Percentiles rank a stretch among this genome's conserved stretches.
Evolutionary conservation across 2,113 vertebrate genomes (phyloP).

Genomic region (Solea solea): DNA sequence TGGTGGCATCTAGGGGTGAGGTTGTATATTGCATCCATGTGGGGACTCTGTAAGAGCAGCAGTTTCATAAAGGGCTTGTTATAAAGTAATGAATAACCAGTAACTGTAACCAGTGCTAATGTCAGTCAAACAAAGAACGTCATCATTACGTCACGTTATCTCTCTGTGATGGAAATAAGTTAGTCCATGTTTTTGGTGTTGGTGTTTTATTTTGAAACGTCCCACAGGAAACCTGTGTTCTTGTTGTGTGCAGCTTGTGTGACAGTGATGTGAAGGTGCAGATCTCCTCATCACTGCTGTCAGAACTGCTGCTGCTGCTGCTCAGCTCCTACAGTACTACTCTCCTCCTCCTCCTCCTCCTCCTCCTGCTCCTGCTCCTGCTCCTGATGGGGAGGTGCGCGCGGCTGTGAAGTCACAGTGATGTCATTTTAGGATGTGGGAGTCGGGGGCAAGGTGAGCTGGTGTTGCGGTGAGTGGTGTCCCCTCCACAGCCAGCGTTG

Average conservation of each 20-base stretch:
- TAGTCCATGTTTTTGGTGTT: too few species aligned
- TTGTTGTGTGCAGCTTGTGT: conserved; percentile 6
- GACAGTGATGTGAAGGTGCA: conserved; percentile 62
- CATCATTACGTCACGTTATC: too few species aligned
- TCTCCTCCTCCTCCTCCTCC: background rate
- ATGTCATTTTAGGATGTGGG: conserved; percentile 86
- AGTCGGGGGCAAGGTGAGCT: conserved; percentile 84
- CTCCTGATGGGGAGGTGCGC: conserved; percentile 74
- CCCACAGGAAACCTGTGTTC: conserved; percentile 37
- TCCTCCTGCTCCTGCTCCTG: conserved; percentile 55
- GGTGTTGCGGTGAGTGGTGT: conserved; percentile 82
- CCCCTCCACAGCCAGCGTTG: conserved; percentile 79
- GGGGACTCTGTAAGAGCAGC: too few species aligned
- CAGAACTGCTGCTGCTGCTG: conserved; percentile 74
- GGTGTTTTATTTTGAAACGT: conserved; percentile 66
- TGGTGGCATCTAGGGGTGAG: too few species aligned
- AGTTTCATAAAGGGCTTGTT: too few species aligned
- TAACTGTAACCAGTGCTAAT: too few species aligned
- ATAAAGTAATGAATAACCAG: too few species aligned
- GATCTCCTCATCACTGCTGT: conserved; percentile 59
- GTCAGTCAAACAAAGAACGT: too few species aligned
- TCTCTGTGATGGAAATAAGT: background rate
- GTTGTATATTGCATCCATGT: too few species aligned
- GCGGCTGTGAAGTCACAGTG: conserved; percentile 86
- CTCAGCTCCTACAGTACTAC: conserved; percentile 61